Base-by-base conservation (phyloP, 2,888 invertebrate genomes). In the Spisula subtruncata region DNA sequence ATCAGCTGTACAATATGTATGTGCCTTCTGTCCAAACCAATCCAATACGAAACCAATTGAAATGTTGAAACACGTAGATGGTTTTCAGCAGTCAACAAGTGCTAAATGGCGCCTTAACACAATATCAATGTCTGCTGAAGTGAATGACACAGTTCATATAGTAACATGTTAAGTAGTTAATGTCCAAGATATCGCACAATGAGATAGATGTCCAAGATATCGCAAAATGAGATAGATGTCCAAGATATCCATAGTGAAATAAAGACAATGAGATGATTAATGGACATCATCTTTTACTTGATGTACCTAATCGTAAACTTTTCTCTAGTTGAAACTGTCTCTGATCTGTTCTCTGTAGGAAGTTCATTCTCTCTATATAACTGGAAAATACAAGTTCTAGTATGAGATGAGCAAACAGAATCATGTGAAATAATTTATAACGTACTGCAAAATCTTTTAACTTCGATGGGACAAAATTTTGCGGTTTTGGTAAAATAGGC, bases 311-410 rank as follows among this genome's bases (percentile, higher is more conserved):
- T 92, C 99, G 97, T 94, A 99, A 96, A 94, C 98, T 97, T 94
- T 98, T 98, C 96, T 99, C 99, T 80, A 98, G 98, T 97, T 99
- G 99, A 97, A 99, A 99, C 96, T 99, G 98, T 79, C 99, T 97
- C 83, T 98, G 96, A 97, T 99, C 99, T 0, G 99, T 98, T 91
- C 99, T 97, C 95, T 98, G 98, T 87, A 99, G 97, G 96, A 99
- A 99, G 95, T 98, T 99, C 97, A 98, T 98, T 83, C 98, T 98
- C 87, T 99, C 99, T 96, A 99, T 97, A 96, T 98, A 99, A 20
- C 98, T 96, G 93, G 48, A 94, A 94, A 35, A 82, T 66, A 75
- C 35, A 80, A 29, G 25, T 25, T 25, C 10, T 25, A 66, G 0
- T 66, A 0, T 66, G 10, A 66, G 5, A 25, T 25, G 5, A 66